phyloP scores from a whole-genome alignment of 2,797 vertebrate genomes.

The Ictinia mississippiensis region DNA sequence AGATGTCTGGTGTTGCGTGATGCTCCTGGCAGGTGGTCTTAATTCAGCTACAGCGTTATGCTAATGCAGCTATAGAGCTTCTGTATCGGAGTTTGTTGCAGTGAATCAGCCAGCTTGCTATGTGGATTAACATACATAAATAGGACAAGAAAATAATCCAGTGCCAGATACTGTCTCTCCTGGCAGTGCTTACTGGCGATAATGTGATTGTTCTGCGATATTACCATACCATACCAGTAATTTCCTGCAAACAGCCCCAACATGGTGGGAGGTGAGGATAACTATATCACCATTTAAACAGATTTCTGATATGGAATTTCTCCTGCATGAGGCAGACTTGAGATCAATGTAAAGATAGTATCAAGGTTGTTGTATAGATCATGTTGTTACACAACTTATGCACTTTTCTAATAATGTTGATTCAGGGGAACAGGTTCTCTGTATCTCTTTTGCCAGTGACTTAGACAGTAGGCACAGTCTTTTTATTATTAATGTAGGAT shows the following conservation, averaged over 20 bases:
- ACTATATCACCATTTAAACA: neutral
- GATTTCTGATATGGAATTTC: neutral
- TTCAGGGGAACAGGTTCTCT: neutral
- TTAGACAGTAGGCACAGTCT: neutral
- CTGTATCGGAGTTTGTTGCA: neutral
- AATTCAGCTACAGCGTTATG: accelerated
- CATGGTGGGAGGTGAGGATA: neutral
- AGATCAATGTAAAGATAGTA: neutral
- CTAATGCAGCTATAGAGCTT: neutral
- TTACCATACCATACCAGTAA: accelerated
- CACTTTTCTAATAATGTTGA: neutral
- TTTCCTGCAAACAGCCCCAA: neutral
- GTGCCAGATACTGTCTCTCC: neutral
- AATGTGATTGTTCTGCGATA: neutral
- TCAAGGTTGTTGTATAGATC: neutral
- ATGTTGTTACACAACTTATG: neutral
- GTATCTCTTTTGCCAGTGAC: neutral
- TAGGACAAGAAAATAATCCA: neutral
- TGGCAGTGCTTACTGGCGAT: neutral
- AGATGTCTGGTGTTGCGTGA: neutral
- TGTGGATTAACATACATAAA: neutral
- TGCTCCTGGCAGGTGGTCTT: neutral
- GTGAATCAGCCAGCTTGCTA: neutral
- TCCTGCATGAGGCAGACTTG: neutral
- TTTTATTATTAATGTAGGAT: neutral